Percentiles rank a stretch among this genome's conserved stretches.
Evolutionary conservation across 2,888 invertebrate species (phyloP).

Genomic region (Pachycephus smyrnensis): DNA sequence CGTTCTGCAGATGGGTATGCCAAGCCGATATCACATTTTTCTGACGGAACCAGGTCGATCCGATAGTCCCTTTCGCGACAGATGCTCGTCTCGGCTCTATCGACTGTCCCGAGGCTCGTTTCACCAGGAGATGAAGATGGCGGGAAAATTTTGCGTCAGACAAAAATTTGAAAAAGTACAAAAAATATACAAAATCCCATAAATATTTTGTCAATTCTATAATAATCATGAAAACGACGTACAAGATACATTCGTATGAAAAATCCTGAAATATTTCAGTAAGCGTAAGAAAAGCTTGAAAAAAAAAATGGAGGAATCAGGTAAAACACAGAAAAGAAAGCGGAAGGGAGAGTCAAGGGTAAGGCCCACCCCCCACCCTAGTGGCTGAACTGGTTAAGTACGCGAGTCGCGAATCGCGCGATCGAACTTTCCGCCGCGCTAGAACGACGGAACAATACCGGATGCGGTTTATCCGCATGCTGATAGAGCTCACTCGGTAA

Average conservation of each 20-base stretch:
- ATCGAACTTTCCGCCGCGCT: constrained; percentile 28
- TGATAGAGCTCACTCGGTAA: constrained; percentile 54
- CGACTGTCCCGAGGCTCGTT: background rate
- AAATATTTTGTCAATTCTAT: too few relatives aligned
- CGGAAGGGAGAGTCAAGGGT: background rate
- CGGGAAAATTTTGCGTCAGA: background rate
- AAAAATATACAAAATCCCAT: too few relatives aligned
- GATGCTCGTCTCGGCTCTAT: background rate
- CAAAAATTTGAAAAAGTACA: background rate
- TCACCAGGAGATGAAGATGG: accelerated
- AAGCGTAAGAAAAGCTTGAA: constrained; percentile 15
- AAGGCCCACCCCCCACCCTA: too few relatives aligned
- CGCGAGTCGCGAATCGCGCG: background rate
- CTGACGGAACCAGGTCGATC: background rate
- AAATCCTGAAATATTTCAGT: too few relatives aligned
- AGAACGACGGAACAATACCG: constrained; percentile 54
- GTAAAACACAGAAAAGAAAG: constrained; percentile 9
- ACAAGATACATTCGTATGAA: too few relatives aligned
- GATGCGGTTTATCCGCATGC: constrained; percentile 57
- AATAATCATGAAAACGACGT: background rate
- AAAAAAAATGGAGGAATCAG: background rate
- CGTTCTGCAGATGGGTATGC: background rate
- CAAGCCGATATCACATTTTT: background rate
- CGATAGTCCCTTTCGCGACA: background rate
- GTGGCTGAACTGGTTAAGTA: background rate